Evolutionary conservation across 2,113 vertebrate species (phyloP), one percentile per base, ranked within the genome.

Genomic region (Dendropsophus ebraccatus): DNA sequence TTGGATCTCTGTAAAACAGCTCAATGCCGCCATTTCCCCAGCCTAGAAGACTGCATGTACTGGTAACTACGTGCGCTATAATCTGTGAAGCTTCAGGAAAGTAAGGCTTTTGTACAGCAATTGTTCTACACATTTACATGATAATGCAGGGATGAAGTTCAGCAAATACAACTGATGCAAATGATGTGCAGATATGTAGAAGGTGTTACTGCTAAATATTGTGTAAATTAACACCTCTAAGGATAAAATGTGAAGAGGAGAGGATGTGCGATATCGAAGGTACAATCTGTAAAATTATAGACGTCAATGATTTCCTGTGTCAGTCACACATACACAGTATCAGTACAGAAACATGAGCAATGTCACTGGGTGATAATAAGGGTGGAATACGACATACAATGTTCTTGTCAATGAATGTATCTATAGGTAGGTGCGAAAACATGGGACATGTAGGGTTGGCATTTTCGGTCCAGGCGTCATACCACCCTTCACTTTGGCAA

Each of bases 331-430:
- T 82, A 50, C 25, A 78, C 30, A 32, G 58, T 37, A 2, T 69
- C 14, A 47, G n/a, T 30, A 60, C 37, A 62, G 54, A 60, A 50
- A 11, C 30, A 23, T 41, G 49, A 12, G 21, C 32, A 12, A 85
- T 76, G 14, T 16, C 67, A 77, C 11, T 13, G 17, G 25, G 83
- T 77, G 41, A 49, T 84, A 84, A 76, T 84, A 70, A 67, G 60
- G n/a, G 74, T 37, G 45, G 25, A 54, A 69, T 21, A 70, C 28
- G 74, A 69, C 5, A 45, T 47, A 28, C 1, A 47, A 52, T 37
- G 32, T 21, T 28, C 54, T 50, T 56, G 23, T 35, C n/a, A 52
- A 47, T 84, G 54, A 76, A 5, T 50, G 37, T 16, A 7, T 65
- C 41, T 47, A 76, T 84, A 77, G 56, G 56, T 25, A 76, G 23